Base-by-base conservation (phyloP, 53 echinoderm and acorn worm genomes). In the Henricia sp. region DNA sequence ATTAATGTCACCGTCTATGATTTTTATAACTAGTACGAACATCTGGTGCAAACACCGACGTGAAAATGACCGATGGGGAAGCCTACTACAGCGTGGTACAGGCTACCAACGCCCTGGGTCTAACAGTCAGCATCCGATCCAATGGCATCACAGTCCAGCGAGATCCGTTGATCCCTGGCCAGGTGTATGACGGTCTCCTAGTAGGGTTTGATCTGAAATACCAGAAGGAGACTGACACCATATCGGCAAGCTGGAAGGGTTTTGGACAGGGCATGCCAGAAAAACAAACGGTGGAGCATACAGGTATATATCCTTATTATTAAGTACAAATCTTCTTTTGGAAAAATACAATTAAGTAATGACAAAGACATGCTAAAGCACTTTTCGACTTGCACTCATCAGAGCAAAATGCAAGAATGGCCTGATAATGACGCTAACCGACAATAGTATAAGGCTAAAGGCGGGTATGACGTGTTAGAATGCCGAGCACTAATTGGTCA, bases 91-190 rank as follows among this genome's bases (percentile, higher is more conserved):
- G 29, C 36, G 46, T 84, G 13, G 89, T 89, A 32, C 60, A 70
- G 42, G 89, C 74, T 11, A 84, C 84, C 27, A 89, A 89, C 44
- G 42, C 54, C 32, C 57, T 89, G 11, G 84, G 84, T 19, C 30
- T 67, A 20, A 25, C 84, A 13, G 23, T 64, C 53, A 51, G 46
- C 8, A 23, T 66, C n/a, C 64, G 84, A 24, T 84, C 89, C 23
- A 77, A 89, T 68, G 84, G 89, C 16, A 74, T 89, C 52, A 84
- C 89, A 3, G 54, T 89, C 14, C 26, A 84, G 27, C 52, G 66
- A 28, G 75, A 89, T 19, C 84, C 74, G n/a, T 35, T 89, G 39
- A 72, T 89, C 54, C 89, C 89, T n/a, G 89, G 89, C 12, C 84
- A 67, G 28, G 89, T 89, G 19, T 83, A 50, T 32, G 89, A 89